Base-by-base conservation (phyloP, 2,888 invertebrate genomes). In the Gastrophysa polygoni region DNA sequence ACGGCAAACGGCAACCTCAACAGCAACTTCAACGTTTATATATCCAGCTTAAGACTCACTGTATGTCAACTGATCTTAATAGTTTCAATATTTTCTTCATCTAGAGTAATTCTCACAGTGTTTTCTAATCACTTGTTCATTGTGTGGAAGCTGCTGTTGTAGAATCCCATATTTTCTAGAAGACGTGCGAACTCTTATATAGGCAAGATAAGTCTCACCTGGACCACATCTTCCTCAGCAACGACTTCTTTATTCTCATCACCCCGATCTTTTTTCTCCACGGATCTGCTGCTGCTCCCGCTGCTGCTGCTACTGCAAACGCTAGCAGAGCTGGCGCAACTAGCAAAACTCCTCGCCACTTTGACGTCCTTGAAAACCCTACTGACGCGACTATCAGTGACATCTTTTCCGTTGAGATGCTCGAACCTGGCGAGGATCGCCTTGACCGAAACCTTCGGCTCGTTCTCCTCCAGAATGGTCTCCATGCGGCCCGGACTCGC, bases 391-490 rank as follows among this genome's bases (percentile, higher is more conserved):
- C 59, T 64, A 48, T 62, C 63, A 18, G 67, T 68, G 38, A 46
- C 57, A 61, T 59, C 55, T 73, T 84, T 85, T 72, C 76, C 80
- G 47, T 79, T 77, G 48, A 82, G 73, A 71, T 82, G 81, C 81
- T 92, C 93, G 81, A 93, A 93, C 68, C 92, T 85, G 57, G 91
- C 91, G 72, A 92, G 84, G 71, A 93, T 92, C 77, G 91, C 92
- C 78, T 90, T 89, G 68, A 92, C 92, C 67, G 92, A 92, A 74
- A 92, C 87, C 83, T 93, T 92, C n/a, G 89, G 89, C 78, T 92
- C 92, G 32, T 87, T 86, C 75, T 92, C 92, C 80, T 92, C 92
- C 61, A 90, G 86, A 67, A 92, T 92, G 52, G 92, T 92, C 81
- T 91, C 92, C 92, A 92, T 92, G 79, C 87, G 74, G 0, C 62